These are phyloP conservation scores for Chromobotia macracanthus DNA, from an alignment of 2,797 vertebrate genomes.

Conservation along the genomic window DNA sequence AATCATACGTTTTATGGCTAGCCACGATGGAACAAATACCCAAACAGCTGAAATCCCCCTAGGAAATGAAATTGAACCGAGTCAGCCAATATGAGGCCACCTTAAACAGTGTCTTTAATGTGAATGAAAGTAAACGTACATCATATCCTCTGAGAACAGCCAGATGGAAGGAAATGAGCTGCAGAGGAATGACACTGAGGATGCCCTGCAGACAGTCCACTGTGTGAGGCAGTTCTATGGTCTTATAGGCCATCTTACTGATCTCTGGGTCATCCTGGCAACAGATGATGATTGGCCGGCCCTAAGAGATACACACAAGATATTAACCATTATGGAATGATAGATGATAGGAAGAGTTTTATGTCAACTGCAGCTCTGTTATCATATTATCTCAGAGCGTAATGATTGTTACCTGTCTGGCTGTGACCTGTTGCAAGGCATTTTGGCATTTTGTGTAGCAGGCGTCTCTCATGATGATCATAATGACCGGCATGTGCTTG, in stretches of 20 bases:
- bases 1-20: not conserved
- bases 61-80: not conserved
- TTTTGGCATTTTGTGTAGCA: conserved; percentile 95
- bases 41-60: not conserved
- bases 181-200: conserved; percentile 91
- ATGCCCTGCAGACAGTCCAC: conserved; percentile 96
- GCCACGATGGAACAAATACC: not conserved
- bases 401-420: conserved; percentile 82
- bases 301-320: conserved; percentile 70
- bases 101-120: not conserved
- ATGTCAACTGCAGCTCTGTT: not conserved
- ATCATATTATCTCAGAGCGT: not conserved
- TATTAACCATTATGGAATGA: not conserved
- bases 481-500: conserved; percentile 95
- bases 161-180: conserved; percentile 94
- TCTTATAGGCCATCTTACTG: conserved; percentile 85
- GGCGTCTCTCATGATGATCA: conserved; percentile 93
- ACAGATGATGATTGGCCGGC: conserved; percentile 92
- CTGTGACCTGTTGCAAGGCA: conserved; percentile 90
- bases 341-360: not conserved
- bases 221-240: conserved; percentile 89
- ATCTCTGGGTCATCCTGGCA: conserved; percentile 87
- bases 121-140: conserved; percentile 72
- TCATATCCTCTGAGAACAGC: conserved; percentile 93
- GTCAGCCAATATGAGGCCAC: not conserved